Conservation (phyloP, 1,140 invertebrate species). For the Hesperophylax magnus region DNA sequence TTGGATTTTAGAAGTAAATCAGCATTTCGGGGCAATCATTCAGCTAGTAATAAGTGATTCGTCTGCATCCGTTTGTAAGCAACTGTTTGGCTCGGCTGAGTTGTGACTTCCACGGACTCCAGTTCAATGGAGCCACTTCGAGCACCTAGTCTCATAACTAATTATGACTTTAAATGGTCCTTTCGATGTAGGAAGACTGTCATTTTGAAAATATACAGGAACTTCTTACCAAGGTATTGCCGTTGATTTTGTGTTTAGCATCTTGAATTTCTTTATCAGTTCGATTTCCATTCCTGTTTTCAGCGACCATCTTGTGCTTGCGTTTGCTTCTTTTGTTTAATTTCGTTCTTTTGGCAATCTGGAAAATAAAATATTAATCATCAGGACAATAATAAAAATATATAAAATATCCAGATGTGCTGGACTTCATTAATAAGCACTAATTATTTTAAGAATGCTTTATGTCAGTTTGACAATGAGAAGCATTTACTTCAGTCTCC, state of each 20-base stretch:
- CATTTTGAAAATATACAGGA: neutral
- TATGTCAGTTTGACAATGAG: too few species aligned
- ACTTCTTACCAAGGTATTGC: slow-evolving; percentile 14
- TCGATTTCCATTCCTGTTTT: slow-evolving; percentile 28
- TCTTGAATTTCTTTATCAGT: slow-evolving; percentile 27
- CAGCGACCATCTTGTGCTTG: slow-evolving; percentile 21
- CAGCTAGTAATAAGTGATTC: too few species aligned
- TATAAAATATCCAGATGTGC: neutral
- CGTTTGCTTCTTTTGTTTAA: slow-evolving; percentile 19
- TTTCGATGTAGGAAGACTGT: neutral
- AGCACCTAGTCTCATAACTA: too few species aligned
- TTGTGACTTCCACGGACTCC: too few species aligned
- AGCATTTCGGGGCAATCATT: too few species aligned
- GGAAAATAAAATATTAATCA: neutral
- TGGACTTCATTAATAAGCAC: too few species aligned
- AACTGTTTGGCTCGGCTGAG: too few species aligned
- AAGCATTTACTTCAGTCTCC: too few species aligned
- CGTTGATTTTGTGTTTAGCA: slow-evolving; percentile 4
- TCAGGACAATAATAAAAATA: neutral
- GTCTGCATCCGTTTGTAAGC: too few species aligned
- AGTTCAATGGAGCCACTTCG: too few species aligned
- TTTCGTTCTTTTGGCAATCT: slow-evolving; percentile 25
- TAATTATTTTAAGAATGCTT: too few species aligned
- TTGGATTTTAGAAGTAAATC: too few species aligned
- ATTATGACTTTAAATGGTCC: neutral